A percentile compares a stretch with the other conserved stretches of the same genome.
phyloP scores from a whole-genome alignment of 2,797 vertebrate species.

The Picus viridis region DNA sequence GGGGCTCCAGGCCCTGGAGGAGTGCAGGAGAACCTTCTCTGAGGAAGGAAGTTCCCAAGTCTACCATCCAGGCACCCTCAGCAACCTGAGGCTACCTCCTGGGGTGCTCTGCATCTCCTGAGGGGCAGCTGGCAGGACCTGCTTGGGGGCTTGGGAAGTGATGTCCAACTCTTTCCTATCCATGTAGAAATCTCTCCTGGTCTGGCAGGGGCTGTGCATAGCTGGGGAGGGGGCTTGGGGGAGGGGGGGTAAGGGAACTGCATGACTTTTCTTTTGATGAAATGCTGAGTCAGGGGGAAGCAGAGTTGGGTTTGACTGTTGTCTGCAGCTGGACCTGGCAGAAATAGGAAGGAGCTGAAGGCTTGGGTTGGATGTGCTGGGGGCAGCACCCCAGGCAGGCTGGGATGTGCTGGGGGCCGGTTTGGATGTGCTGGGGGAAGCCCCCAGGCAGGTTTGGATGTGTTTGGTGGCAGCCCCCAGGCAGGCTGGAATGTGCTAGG shows the following conservation, averaged over 20 bases:
- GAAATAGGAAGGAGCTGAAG: background rate
- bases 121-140: background rate
- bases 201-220: slow-evolving; percentile 71
- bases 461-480: no score
- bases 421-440: no score
- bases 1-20: background rate
- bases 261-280: slow-evolving; percentile 68
- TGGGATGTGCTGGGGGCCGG: background rate
- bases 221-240: slow-evolving; percentile 4
- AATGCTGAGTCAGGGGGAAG: slow-evolving; percentile 45
- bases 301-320: slow-evolving; percentile 24
- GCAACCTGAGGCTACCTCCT: background rate
- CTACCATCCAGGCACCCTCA: background rate
- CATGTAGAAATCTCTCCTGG: slow-evolving; percentile 56
- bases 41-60: background rate
- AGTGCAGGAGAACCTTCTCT: background rate
- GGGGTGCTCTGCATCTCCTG: background rate
- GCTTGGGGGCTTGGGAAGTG: background rate
- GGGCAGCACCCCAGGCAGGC: background rate
- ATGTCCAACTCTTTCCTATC: background rate
- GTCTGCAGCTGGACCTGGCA: slow-evolving; percentile 1
- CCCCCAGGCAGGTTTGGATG: no score
- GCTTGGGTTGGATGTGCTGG: background rate
- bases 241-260: slow-evolving; percentile 17
- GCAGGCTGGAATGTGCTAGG: background rate